Evolutionary conservation across 1,140 invertebrate genomes (phyloP), one percentile per base, ranked within the genome.

Genomic region (Calycopis cecrops): DNA sequence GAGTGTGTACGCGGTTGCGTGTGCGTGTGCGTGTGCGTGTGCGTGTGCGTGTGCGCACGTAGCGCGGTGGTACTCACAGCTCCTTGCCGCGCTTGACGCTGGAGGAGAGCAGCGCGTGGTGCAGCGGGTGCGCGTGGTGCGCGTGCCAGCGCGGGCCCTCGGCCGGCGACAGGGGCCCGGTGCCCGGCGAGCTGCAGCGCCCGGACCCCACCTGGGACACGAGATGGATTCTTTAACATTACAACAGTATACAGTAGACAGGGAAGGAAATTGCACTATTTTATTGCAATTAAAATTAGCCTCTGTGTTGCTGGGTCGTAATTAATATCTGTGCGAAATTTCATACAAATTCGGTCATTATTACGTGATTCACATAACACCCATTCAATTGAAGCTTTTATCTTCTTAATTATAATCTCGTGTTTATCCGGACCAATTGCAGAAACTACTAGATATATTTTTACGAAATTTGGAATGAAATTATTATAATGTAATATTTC

Each of bases 41-140:
- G 73, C 70, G 63, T 80, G 83, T 73, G 77, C 85, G 18, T 81
- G 75, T 0, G 83, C 80, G 1, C 85, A 76, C 21, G 85, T 83
- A 35, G 70, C 84, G 21, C 6, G 21, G 21, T 28, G 21, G 6
- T 35, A 85, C 87, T 86, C 62, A 88, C 87, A 88, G 63, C 56
- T 88, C 87, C 63, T 88, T 88, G 21, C 83, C 83, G 17, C 87
- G 69, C 59, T 87, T 81, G n/a, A 85, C 82, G 57, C 79, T 79
- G 9, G 81, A 80, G 0, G 79, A 85, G 16, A 87, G 73, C 10
- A 84, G 69, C 8, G 84, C 83, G 65, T 88, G 85, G 63, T 87
- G 87, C 42, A 87, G 69, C 4, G 85, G 85, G 54, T 88, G 85
- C 1, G 85, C 70, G 61, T 84, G 87, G 67, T 88, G 87, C 9